Evolutionary conservation across 2,888 invertebrate species (phyloP), one percentile per base, ranked within the genome.

Genomic region (Chrysodeixis includens): DNA sequence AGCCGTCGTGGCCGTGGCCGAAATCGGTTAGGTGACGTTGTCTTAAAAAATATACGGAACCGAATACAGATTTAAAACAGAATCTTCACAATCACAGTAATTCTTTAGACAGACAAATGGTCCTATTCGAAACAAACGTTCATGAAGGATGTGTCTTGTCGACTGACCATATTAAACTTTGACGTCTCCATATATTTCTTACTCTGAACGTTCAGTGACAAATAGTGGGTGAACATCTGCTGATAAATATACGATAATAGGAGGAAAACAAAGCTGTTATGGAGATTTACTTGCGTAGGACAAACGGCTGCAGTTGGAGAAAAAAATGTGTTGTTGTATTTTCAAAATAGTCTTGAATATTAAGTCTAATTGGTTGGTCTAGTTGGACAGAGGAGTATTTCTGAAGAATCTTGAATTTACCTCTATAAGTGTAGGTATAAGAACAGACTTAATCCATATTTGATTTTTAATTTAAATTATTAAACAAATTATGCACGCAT

Each of bases 1-100:
- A n/a, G n/a, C n/a, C n/a, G n/a, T n/a, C n/a, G n/a, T n/a, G n/a
- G n/a, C n/a, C n/a, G n/a, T n/a, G n/a, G n/a, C n/a, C n/a, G n/a
- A n/a, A n/a, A n/a, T n/a, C n/a, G n/a, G n/a, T n/a, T n/a, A n/a
- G n/a, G n/a, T n/a, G n/a, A n/a, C n/a, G n/a, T n/a, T n/a, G n/a
- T n/a, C n/a, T n/a, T n/a, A 46, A 18, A 7, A 46, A 46, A 10
- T 3, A 9, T 49, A 49, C 46, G 46, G 46, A 49, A 20, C 46
- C 20, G 20, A 49, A 10, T 10, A 0, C 4, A 18, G 20, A 49
- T 1, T 49, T 18, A 4, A 9, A 49, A 10, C 18, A 10, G 18
- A 49, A 20, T 49, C 46, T 20, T 49, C 10, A 49, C 20, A 18
- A 49, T 49, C 20, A 49, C 46, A 49, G 46, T 49, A 49, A 49